Base-by-base conservation (phyloP, 2,113 vertebrate genomes). In the Scopus umbretta region DNA sequence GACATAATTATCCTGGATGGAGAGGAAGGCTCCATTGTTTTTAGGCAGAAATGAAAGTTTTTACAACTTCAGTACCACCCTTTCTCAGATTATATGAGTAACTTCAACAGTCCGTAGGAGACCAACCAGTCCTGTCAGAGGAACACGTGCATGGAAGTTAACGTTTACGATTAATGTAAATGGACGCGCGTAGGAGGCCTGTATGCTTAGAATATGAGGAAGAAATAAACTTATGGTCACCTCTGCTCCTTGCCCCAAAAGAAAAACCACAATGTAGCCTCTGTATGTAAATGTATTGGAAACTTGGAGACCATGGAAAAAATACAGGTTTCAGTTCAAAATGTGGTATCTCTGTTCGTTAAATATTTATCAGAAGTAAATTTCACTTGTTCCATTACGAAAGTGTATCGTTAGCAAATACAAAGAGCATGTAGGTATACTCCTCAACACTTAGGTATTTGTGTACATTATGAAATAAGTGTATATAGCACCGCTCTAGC, bases 181-280 rank as follows among this genome's bases (percentile, higher is more conserved):
- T 18, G 5, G 16, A 7, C 23, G 19, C 2, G 10, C 0, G 1
- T 32, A 59, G 32, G 15, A 68, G 43, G 49, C 13, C 43, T 17
- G 6, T 61, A 16, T 21, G 21, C 16, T 40, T 63, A 32, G 83
- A 75, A 66, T 49, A 52, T 2, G 14, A 43, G 40, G 45, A 26
- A 62, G 34, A 86, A 89, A 66, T 36, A 63, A 56, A 25, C 8
- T 45, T 78, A 2, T 4, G 14, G 27, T 26, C 14, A 20, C 27
- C 5, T 59, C 63, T 65, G 53, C 34, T 82, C 10, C 23, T 62
- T 86, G 27, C 43, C 32, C 58, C 29, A 19, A 12, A 79, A 58
- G 21, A 49, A 81, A 81, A 79, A 32, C 36, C 8, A 32, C 29
- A 9, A 1, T 71, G 8, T 79, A 56, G 34, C 13, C n/a, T 38